Base-by-base conservation (phyloP, 1,140 invertebrate genomes). In the Lerema accius region DNA sequence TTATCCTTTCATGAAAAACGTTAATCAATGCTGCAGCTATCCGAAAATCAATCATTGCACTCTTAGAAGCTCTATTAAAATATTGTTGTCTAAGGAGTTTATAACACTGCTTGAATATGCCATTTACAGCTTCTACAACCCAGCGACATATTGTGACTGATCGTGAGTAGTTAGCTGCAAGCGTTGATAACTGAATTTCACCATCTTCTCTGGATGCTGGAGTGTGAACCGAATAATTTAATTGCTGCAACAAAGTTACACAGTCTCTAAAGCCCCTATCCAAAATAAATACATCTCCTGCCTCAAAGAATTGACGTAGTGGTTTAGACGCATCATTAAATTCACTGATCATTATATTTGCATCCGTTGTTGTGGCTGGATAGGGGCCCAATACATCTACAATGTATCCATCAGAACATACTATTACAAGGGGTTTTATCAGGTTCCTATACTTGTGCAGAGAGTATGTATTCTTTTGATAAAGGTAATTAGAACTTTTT, bases 401-500 rank as follows among this genome's bases (percentile, higher is more conserved):
- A 46, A 65, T 65, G 17, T 46, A 45, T 26, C 55, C 48, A 51
- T 60, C 49, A 19, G 39, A 48, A 11, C 45, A 49, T 4, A 49
- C 50, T 14, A 66, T 35, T 10, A 66, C 15, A 49, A 66, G 61
- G 2, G 56, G 56, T 56, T 55, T 66, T 3, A 60, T 39, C 0
- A 63, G 16, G 37, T 63, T 55, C 0, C 14, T n/a, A 26, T 45
- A 46, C 11, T 58, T 58, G 26, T 58, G 55, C 15, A 58, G 28
- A n/a, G 19, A 32, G 16, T 62, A 51, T 10, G 46, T 53, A n/a
- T 62, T 10, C 37, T 62, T 62, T 43, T 62, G 23, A 11, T 45
- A 65, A n/a, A 50, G 10, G 15, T 53, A 65, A 14, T 65, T 60
- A 39, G 19, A 43, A 46, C 55, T 65, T 23, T 23, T 23, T 23